Conservation (phyloP, 2,113 vertebrate genomes). For the Dasypus novemcinctus region DNA sequence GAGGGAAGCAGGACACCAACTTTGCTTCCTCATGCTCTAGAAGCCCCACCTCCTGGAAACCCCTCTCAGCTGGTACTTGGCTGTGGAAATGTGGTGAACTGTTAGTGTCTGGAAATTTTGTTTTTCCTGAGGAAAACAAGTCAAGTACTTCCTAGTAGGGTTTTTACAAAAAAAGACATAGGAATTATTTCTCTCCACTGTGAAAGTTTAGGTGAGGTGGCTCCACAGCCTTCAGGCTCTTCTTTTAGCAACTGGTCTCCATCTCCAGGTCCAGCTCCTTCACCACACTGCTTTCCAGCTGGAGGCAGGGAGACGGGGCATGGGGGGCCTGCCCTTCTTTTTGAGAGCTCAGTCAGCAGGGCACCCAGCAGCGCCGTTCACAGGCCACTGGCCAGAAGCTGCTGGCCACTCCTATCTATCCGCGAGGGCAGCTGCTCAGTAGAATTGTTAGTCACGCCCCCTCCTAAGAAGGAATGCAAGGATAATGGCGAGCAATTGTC, state of each 20-base stretch:
- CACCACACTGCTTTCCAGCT: background rate
- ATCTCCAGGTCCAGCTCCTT: background rate
- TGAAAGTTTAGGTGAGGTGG: background rate
- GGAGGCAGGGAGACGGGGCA: background rate
- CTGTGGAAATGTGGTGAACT: constrained; percentile 65
- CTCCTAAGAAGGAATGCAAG: background rate
- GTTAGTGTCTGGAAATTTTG: constrained; percentile 43
- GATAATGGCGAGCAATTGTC: background rate
- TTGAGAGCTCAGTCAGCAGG: background rate
- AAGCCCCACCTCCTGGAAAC: constrained; percentile 2
- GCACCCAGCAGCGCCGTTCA: background rate
- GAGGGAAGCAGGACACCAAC: constrained; percentile 24
- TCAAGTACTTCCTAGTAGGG: constrained; percentile 71
- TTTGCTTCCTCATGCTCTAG: constrained; percentile 29
- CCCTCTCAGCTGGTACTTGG: constrained; percentile 34
- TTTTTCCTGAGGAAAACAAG: constrained; percentile 66
- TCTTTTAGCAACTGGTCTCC: background rate
- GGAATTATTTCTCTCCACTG: background rate
- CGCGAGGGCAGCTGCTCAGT: background rate
- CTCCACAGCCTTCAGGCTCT: background rate
- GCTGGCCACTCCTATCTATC: background rate
- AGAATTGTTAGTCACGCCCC: background rate
- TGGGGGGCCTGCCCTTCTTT: background rate
- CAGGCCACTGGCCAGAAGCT: background rate
- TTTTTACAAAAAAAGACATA: background rate